phyloP scores from a whole-genome alignment of 2,113 vertebrate species.

The Oryzias celebensis region DNA sequence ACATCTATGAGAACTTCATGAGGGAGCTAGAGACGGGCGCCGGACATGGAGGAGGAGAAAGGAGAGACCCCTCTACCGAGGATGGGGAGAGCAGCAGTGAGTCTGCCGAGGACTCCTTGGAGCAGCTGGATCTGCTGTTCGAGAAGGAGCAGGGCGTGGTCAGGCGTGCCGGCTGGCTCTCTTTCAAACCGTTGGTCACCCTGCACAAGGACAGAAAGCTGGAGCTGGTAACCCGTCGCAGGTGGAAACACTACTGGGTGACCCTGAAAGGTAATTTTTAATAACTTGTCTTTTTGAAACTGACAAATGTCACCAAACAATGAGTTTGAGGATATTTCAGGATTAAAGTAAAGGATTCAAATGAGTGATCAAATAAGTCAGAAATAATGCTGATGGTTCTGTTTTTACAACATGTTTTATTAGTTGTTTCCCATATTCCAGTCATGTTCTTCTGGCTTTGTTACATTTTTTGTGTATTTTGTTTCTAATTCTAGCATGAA shows the following conservation, averaged over 20 bases:
- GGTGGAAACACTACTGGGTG: constrained; percentile 97
- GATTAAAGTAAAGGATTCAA: too few relatives aligned
- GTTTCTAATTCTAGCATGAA: too few relatives aligned
- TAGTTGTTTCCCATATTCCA: too few relatives aligned
- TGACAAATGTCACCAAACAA: too few relatives aligned
- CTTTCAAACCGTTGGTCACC: constrained; percentile 91
- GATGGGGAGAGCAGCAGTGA: constrained; percentile 86
- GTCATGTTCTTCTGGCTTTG: too few relatives aligned
- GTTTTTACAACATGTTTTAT: too few relatives aligned
- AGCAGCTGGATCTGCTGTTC: constrained; percentile 91
- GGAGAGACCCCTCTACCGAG: constrained; percentile 65
- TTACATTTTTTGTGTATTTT: too few relatives aligned
- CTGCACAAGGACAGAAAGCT: constrained; percentile 95
- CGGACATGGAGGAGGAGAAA: constrained; percentile 50
- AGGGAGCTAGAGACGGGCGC: constrained; percentile 85
- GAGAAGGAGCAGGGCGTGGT: constrained; percentile 97
- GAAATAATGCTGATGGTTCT: too few relatives aligned
- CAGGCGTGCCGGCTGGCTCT: constrained; percentile 92
- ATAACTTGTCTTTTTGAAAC: too few relatives aligned
- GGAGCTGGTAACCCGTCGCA: constrained; percentile 88
- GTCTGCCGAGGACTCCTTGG: constrained; percentile 87
- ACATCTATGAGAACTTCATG: constrained; percentile 95
- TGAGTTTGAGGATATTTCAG: too few relatives aligned
- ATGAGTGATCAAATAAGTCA: too few relatives aligned
- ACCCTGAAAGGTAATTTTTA: constrained; percentile 88